phyloP scores from a whole-genome alignment of 2,888 invertebrate species.

The Litoditis marina region DNA sequence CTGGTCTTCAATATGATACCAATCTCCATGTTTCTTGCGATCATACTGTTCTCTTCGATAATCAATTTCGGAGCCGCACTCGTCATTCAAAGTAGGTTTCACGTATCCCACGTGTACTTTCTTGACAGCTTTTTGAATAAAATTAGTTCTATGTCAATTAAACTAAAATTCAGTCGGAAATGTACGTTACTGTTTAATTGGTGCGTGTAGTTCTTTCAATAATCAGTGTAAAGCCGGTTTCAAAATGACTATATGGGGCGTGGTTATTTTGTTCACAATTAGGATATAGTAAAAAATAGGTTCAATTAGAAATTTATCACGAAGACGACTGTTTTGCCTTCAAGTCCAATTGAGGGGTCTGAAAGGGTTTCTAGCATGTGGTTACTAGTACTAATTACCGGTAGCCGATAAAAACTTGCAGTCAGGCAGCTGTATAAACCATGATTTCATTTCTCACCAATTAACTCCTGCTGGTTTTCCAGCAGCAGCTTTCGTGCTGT shows the following conservation, averaged over 20 bases:
- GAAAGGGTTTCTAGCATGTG: not conserved
- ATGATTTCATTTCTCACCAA: too few species aligned
- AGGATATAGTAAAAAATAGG: not conserved
- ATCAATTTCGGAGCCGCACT: constrained; percentile 16
- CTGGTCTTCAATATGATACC: constrained; percentile 11
- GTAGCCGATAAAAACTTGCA: not conserved
- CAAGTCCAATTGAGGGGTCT: not conserved
- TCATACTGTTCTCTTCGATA: constrained; percentile 10
- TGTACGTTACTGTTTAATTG: too few species aligned
- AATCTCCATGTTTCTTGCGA: not conserved
- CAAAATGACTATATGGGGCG: too few species aligned
- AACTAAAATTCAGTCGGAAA: too few species aligned
- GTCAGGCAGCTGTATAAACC: not conserved
- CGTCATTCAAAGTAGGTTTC: constrained; percentile 10
- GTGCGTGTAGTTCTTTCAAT: too few species aligned
- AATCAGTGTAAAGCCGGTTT: too few species aligned
- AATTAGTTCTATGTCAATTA: too few species aligned
- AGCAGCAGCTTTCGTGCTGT: not conserved
- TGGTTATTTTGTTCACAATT: too few species aligned
- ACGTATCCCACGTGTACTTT: too few species aligned
- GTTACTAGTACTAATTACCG: not conserved
- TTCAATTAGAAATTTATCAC: not conserved
- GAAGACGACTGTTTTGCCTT: not conserved
- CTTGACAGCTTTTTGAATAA: too few species aligned
- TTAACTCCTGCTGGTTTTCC: too few species aligned